phyloP scores from a whole-genome alignment of 2,888 invertebrate species.

The Drosophila histrio region DNA sequence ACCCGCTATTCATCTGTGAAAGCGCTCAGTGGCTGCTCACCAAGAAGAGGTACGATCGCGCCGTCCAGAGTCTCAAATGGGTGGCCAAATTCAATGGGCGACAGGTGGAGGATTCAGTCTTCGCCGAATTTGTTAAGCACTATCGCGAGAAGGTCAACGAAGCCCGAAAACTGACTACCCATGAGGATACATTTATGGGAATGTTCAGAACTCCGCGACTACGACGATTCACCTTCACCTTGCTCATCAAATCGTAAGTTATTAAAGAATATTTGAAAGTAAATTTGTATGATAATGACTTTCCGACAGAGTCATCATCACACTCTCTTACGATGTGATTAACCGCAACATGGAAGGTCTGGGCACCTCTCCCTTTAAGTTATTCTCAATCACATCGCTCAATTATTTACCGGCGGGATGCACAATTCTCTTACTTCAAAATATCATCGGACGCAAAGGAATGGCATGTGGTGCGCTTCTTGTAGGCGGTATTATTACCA shows the following conservation, averaged over 20 bases:
- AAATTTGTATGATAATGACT: background rate
- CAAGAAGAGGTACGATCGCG: conserved; percentile 85
- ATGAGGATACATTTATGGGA: conserved; percentile 84
- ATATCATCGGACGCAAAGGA: conserved; percentile 85
- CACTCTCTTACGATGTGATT: conserved; percentile 86
- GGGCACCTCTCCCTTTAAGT: conserved; percentile 85
- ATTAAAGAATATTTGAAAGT: background rate
- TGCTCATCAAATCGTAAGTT: conserved; percentile 87
- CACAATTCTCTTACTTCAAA: conserved; percentile 81
- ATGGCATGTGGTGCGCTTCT: conserved; percentile 85
- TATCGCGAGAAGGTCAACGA: conserved; percentile 72
- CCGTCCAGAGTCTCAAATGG: conserved; percentile 85
- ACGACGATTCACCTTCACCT: conserved; percentile 85
- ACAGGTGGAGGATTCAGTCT: conserved; percentile 82
- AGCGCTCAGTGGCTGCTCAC: conserved; percentile 87
- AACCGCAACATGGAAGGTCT: conserved; percentile 86
- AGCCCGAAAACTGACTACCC: conserved; percentile 43
- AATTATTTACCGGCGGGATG: conserved; percentile 86
- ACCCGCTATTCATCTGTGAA: conserved; percentile 86
- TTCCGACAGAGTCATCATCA: conserved; percentile 85
- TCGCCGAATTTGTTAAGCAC: conserved; percentile 83
- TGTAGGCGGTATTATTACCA: conserved; percentile 85
- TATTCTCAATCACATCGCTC: conserved; percentile 85
- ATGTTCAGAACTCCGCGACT: conserved; percentile 85
- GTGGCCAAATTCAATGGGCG: conserved; percentile 86